Percentiles rank a stretch among this genome's conserved stretches.
phyloP scores from a whole-genome alignment of 2,888 invertebrate species.

The Spilosoma lubricipeda region DNA sequence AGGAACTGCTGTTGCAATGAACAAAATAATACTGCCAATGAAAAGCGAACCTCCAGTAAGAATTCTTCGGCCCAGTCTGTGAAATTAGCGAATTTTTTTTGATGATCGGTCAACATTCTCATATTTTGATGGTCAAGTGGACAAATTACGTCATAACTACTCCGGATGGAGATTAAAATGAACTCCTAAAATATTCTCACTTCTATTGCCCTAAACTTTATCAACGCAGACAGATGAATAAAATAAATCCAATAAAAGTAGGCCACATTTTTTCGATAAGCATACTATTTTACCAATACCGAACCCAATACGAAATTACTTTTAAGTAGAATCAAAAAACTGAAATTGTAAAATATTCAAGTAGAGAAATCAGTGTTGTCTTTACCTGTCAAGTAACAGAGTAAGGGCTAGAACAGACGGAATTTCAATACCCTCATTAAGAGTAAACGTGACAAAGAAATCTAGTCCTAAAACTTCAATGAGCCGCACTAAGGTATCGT shows the following conservation, averaged over 20 bases:
- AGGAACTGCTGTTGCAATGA: slow-evolving; percentile 7
- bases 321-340: background rate
- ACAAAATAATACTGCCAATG: slow-evolving; percentile 5
- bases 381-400: slow-evolving; percentile 21
- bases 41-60: slow-evolving; percentile 13
- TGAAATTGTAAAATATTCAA: background rate
- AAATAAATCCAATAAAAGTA: too few species aligned
- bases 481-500: slow-evolving; percentile 68
- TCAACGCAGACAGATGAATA: too few species aligned
- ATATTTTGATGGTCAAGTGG: too few species aligned
- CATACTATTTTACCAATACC: background rate
- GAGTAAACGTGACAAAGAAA: slow-evolving; percentile 69
- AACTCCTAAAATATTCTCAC: too few species aligned
- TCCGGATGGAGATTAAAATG: too few species aligned
- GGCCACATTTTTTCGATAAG: background rate
- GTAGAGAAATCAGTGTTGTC: background rate
- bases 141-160: too few species aligned
- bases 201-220: too few species aligned
- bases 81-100: background rate
- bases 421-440: slow-evolving; percentile 66
- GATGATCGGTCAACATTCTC: background rate
- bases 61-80: slow-evolving; percentile 22
- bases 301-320: background rate
- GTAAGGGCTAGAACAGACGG: slow-evolving; percentile 49
- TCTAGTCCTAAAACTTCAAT: slow-evolving; percentile 69